phyloP scores from a whole-genome alignment of 2,888 invertebrate species.

The Spisula solida region DNA sequence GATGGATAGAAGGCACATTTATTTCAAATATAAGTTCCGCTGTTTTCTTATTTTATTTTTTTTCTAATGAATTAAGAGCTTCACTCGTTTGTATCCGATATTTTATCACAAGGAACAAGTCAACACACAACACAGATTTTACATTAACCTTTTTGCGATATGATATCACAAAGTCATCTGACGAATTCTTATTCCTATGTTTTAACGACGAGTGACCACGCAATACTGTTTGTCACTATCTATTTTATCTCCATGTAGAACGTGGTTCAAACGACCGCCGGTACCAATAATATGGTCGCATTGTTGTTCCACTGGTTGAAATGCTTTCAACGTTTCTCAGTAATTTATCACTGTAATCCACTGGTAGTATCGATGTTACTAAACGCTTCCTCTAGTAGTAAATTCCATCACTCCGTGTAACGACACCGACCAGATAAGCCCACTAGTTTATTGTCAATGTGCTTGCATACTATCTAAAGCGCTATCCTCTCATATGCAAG shows the following conservation, averaged over 20 bases:
- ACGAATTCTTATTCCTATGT: background rate
- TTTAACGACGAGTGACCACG: background rate
- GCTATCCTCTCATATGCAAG: background rate
- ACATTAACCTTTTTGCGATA: no score
- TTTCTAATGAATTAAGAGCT: background rate
- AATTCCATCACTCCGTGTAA: background rate
- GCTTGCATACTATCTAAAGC: background rate
- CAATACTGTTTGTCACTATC: background rate
- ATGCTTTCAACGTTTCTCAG: background rate
- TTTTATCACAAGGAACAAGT: no score
- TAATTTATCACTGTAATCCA: background rate
- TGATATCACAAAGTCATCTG: no score
- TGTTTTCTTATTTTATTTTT: background rate
- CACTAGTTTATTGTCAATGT: background rate
- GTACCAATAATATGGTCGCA: background rate
- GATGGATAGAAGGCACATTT: background rate
- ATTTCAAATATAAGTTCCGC: background rate
- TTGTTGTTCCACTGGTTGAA: background rate
- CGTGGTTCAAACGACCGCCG: background rate
- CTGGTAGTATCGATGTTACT: background rate
- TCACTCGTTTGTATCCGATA: no score
- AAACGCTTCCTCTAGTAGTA: background rate
- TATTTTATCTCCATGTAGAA: background rate
- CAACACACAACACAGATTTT: background rate
- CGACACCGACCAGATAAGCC: background rate